These are phyloP conservation scores for Heliconius sara DNA, from an alignment of 2,888 invertebrate species.

Conservation along the genomic window DNA sequence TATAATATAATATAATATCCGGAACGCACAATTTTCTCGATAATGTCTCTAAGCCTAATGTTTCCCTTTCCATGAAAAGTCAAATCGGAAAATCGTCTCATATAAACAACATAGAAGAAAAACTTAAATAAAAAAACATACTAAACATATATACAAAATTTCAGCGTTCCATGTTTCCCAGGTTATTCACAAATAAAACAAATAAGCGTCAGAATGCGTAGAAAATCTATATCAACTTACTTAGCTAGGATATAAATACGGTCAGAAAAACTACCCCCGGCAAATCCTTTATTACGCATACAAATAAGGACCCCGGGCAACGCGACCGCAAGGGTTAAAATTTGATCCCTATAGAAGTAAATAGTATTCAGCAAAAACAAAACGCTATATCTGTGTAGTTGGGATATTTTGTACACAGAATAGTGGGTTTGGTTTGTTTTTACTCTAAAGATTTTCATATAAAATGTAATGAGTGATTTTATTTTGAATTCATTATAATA, in stretches of 20 bases:
- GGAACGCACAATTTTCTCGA: too few species aligned
- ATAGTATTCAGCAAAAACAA: constrained; percentile 27
- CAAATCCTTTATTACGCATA: constrained; percentile 28
- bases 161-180: background rate
- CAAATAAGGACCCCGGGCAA: constrained; percentile 28
- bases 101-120: background rate
- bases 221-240: constrained; percentile 21
- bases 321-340: constrained; percentile 30
- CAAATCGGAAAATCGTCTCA: too few species aligned
- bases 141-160: background rate
- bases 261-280: constrained; percentile 16
- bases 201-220: constrained; percentile 7
- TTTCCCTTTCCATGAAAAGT: too few species aligned
- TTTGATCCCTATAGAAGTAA: constrained; percentile 28
- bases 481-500: background rate
- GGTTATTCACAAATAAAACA: background rate
- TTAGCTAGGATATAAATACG: constrained; percentile 27
- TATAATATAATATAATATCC: too few species aligned
- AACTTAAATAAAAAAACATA: background rate
- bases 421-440: background rate
- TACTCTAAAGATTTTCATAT: background rate
- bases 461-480: background rate
- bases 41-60: too few species aligned
- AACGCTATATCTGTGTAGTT: background rate
- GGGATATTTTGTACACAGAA: background rate